A percentile compares a stretch with the other conserved stretches of the same genome.
These are phyloP conservation scores for Onychorhynchus coronatus DNA, from an alignment of 2,113 vertebrate genomes.

Conservation along the genomic window DNA sequence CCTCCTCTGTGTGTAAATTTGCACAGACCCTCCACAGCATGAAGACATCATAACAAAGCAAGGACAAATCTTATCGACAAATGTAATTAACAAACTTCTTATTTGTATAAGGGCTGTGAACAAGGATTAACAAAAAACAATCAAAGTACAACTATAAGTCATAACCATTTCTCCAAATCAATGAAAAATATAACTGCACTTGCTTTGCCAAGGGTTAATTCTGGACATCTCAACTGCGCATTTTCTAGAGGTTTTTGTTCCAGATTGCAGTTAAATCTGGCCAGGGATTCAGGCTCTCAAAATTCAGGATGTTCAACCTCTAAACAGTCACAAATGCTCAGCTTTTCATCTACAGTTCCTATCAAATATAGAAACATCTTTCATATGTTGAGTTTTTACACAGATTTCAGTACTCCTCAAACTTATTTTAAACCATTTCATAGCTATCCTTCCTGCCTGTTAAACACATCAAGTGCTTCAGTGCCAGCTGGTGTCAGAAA, in stretches of 20 bases:
- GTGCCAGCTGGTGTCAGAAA: slow-evolving; percentile 64
- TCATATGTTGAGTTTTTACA: slow-evolving; percentile 56
- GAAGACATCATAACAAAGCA: not conserved
- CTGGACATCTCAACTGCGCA: not conserved
- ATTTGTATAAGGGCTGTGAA: not conserved
- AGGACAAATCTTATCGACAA: not conserved
- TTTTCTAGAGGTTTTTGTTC: slow-evolving; percentile 26
- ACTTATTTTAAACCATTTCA: slow-evolving; percentile 63
- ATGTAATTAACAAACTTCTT: not conserved
- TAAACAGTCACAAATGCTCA: slow-evolving; percentile 50
- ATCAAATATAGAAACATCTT: slow-evolving; percentile 65
- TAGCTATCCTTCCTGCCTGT: slow-evolving; percentile 61
- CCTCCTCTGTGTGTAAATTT: not conserved
- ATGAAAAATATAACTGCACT: not conserved
- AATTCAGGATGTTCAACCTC: slow-evolving; percentile 44
- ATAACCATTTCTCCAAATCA: not conserved
- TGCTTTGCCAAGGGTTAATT: slow-evolving; percentile 39
- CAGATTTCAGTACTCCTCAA: slow-evolving; percentile 55
- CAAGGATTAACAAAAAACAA: not conserved
- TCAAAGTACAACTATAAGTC: not conserved
- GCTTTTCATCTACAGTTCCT: slow-evolving; percentile 42
- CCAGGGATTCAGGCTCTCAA: slow-evolving; percentile 30
- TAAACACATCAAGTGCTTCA: slow-evolving; percentile 62
- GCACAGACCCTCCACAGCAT: not conserved
- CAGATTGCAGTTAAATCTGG: slow-evolving; percentile 57